Percentiles rank a stretch among this genome's conserved stretches.
phyloP scores from a whole-genome alignment of 2,113 vertebrate genomes.

The Mastomys coucha region DNA sequence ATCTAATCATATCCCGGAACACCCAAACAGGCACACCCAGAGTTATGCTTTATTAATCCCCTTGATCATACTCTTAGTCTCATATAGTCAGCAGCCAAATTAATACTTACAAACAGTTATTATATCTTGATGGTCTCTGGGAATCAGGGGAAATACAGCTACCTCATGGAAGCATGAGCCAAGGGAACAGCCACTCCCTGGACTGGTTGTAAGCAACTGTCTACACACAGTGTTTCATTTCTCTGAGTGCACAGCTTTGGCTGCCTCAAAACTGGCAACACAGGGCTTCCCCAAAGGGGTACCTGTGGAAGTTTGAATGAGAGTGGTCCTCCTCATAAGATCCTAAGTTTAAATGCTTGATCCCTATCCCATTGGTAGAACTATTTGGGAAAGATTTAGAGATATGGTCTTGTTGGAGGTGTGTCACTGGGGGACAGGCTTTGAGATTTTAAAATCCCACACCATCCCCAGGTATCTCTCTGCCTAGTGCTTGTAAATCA shows the following conservation, averaged over 20 bases:
- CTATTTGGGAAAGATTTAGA: neutral
- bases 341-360: neutral
- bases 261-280: neutral
- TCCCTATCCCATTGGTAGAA: neutral
- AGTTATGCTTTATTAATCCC: neutral
- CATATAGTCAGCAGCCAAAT: neutral
- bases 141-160: slow-evolving; percentile 67
- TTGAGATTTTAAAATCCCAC: neutral
- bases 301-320: neutral
- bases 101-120: neutral
- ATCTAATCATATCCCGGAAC: neutral
- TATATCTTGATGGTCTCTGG: slow-evolving; percentile 46
- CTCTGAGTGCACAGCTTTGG: neutral
- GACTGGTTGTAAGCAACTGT: neutral
- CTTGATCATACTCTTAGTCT: neutral
- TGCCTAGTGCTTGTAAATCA: neutral
- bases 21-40: neutral
- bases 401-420: neutral
- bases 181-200: neutral
- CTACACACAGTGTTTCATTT: neutral
- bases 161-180: no score
- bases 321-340: neutral
- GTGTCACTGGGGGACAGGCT: neutral
- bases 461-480: neutral
- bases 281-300: neutral